Conservation (phyloP, 2,888 invertebrate genomes). For the Philhelius pedissequus region DNA sequence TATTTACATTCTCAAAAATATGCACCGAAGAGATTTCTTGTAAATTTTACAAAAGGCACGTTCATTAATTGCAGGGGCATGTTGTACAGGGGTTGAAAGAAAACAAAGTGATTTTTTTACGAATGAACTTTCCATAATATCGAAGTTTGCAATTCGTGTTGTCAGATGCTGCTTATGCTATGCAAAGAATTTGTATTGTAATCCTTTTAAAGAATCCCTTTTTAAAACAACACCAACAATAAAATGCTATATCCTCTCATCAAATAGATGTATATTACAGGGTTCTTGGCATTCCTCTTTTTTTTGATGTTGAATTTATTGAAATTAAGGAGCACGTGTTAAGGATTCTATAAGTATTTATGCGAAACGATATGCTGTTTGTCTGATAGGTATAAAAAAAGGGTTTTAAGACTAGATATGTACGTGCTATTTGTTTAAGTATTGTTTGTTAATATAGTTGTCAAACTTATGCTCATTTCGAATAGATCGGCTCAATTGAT, state of each 20-base stretch:
- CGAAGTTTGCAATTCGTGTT: constrained; percentile 46
- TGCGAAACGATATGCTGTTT: constrained; percentile 33
- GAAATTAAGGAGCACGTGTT: constrained; percentile 53
- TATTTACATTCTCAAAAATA: background rate
- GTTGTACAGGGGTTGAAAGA: constrained; percentile 26
- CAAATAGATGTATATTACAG: background rate
- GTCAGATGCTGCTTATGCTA: background rate
- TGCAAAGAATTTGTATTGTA: constrained; percentile 33
- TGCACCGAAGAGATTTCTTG: background rate
- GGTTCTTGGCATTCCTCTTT: constrained; percentile 23
- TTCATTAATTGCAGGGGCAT: constrained; percentile 38
- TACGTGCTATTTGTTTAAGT: background rate
- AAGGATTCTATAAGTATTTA: constrained; percentile 41
- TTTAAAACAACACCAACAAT: constrained; percentile 23
- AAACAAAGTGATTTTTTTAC: background rate
- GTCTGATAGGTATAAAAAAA: background rate
- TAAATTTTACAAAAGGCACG: constrained; percentile 27
- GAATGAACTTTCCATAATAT: constrained; percentile 3
- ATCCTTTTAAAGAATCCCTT: constrained; percentile 42
- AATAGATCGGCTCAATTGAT: background rate
- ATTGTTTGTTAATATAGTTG: background rate
- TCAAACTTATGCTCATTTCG: background rate
- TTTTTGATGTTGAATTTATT: constrained; percentile 44
- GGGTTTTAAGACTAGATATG: background rate
- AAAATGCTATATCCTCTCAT: background rate